Conservation (phyloP, 2,797 vertebrate genomes). For the Tinamus major region DNA sequence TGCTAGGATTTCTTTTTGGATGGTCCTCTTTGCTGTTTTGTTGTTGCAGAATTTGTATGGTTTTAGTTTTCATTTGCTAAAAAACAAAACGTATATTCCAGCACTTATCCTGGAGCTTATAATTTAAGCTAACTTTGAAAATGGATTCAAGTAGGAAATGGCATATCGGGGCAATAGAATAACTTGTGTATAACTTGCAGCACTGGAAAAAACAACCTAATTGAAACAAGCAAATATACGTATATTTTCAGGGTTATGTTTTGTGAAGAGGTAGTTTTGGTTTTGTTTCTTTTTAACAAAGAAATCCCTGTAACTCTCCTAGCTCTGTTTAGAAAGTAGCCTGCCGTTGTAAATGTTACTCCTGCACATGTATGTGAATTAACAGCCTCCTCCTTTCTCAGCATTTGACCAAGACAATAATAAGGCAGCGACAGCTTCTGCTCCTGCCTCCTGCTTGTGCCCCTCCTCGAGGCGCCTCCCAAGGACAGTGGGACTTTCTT, state of each 20-base stretch:
- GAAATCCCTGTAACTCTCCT: not conserved
- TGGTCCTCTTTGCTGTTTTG: conserved; percentile 1
- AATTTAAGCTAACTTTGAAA: not conserved
- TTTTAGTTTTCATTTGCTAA: not conserved
- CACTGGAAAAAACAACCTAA: not conserved
- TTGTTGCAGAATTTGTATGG: not conserved
- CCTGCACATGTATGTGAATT: not conserved
- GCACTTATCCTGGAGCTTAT: not conserved
- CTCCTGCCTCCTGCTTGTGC: not conserved
- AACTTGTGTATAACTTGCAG: not conserved
- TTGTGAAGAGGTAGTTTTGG: not conserved
- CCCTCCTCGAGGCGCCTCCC: too few species aligned
- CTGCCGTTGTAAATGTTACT: not conserved
- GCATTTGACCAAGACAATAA: not conserved
- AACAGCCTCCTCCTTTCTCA: not conserved
- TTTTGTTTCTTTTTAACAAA: not conserved
- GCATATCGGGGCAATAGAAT: not conserved
- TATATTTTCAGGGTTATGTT: not conserved
- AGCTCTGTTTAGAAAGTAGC: not conserved
- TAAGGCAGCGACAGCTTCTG: not conserved
- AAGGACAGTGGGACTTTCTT: not conserved
- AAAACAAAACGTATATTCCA: conserved; percentile 2
- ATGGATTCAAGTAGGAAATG: not conserved
- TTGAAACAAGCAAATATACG: not conserved
- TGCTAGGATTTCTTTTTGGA: conserved; percentile 42